A percentile compares a stretch with the other conserved stretches of the same genome.
Evolutionary conservation across 37 sponge, comb jelly and placozoan species (phyloP).

Genomic region (Halichondria panicea): DNA sequence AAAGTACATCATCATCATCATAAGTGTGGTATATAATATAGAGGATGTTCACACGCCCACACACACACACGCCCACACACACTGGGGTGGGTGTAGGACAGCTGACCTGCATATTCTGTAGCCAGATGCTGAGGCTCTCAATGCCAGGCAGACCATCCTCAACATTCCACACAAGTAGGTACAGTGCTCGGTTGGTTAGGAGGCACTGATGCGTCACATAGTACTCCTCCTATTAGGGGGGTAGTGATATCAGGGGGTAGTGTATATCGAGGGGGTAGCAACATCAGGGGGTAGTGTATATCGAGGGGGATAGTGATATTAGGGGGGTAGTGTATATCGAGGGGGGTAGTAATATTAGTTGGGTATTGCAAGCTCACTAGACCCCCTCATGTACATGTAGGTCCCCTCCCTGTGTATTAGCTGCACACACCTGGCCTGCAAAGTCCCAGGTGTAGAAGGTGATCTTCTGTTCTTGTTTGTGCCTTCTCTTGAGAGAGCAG

Average conservation of each 20-base stretch:
- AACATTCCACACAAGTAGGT: constrained; percentile 65
- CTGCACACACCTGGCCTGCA: constrained; percentile 63
- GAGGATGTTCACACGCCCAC: not conserved
- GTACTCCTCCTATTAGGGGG: constrained; percentile 80
- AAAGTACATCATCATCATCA: not conserved
- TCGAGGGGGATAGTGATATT: no score
- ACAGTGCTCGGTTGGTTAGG: constrained; percentile 68
- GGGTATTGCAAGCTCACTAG: no score
- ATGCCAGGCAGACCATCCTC: constrained; percentile 50
- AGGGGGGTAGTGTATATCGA: no score
- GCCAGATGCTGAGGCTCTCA: constrained; percentile 63
- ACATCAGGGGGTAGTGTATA: no score
- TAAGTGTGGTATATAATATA: not conserved
- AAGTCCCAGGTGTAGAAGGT: constrained; percentile 84
- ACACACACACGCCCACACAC: constrained; percentile 7
- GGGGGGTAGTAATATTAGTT: no score
- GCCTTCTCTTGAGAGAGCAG: constrained; percentile 2
- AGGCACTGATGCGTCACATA: constrained; percentile 82
- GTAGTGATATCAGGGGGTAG: no score
- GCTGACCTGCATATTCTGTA: constrained; percentile 66
- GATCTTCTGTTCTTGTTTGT: constrained; percentile 23
- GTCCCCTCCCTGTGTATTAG: no score
- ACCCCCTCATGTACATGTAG: no score
- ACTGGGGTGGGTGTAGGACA: no score
- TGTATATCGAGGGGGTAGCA: no score